Conservation (phyloP, 2,888 invertebrate species). For the Apantesis nais region DNA sequence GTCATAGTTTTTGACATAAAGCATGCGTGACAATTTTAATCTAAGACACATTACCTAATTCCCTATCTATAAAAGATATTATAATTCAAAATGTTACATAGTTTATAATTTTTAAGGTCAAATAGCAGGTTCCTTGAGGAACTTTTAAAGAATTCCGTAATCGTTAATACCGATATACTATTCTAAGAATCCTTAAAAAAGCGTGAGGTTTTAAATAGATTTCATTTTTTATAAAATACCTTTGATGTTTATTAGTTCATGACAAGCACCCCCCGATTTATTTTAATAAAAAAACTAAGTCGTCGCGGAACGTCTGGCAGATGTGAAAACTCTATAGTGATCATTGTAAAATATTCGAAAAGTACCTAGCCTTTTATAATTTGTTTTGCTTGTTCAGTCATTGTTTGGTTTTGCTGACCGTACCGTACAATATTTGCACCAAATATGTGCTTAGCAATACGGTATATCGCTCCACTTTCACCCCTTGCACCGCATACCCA, state of each 20-base stretch:
- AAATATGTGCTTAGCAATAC: constrained; percentile 26
- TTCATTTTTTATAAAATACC: neutral
- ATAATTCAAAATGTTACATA: neutral
- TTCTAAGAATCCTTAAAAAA: neutral
- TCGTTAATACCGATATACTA: neutral
- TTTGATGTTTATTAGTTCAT: neutral
- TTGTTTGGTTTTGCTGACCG: neutral
- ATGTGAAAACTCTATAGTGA: neutral
- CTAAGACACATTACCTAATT: neutral
- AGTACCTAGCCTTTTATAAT: neutral
- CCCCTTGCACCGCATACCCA: constrained; percentile 48
- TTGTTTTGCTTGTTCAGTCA: neutral
- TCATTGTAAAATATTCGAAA: neutral
- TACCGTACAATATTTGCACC: neutral
- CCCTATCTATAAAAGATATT: neutral
- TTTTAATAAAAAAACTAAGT: neutral
- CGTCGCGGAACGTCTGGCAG: too few relatives aligned
- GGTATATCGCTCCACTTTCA: constrained; percentile 57
- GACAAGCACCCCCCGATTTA: neutral
- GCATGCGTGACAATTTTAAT: neutral
- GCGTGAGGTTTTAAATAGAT: neutral
- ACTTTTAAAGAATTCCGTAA: neutral
- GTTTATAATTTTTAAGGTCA: neutral
- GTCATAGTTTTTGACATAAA: neutral
- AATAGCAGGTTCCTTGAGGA: neutral